Evolutionary conservation across 2,797 vertebrate genomes (phyloP).

Genomic region (Gila robusta): DNA sequence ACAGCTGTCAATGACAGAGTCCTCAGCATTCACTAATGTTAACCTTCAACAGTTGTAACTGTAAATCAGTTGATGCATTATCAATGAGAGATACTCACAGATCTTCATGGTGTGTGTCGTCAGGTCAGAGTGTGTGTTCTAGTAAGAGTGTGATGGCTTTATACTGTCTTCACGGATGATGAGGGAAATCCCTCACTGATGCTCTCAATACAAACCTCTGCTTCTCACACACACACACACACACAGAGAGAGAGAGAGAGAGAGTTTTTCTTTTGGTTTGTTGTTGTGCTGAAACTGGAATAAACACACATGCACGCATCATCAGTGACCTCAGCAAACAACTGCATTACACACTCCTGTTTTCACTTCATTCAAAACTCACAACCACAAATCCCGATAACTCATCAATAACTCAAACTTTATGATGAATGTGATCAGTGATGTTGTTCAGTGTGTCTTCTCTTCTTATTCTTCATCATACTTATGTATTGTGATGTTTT

Average conservation of each 20-base stretch:
- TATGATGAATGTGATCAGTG: too few relatives aligned
- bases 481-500: neutral
- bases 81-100: slow-evolving; percentile 32
- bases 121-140: slow-evolving; percentile 4
- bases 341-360: neutral
- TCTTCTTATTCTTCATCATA: too few relatives aligned
- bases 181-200: slow-evolving; percentile 17
- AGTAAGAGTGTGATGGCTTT: neutral
- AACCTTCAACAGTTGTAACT: too few relatives aligned
- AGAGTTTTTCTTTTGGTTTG: slow-evolving; percentile 5
- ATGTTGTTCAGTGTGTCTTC: too few relatives aligned
- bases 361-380: slow-evolving; percentile 12
- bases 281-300: slow-evolving; percentile 24
- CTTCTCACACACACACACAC: neutral
- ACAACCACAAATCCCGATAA: neutral
- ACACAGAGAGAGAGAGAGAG: too few relatives aligned
- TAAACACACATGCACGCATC: neutral
- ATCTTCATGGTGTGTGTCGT: slow-evolving; percentile 32
- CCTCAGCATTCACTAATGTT: too few relatives aligned
- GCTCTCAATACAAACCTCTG: neutral
- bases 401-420: neutral
- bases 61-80: too few relatives aligned
- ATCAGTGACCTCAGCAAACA: slow-evolving; percentile 16
- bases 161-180: neutral
- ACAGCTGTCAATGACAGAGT: too few relatives aligned